Base-by-base conservation (phyloP, 2,888 invertebrate species). In the Busseola fusca region DNA sequence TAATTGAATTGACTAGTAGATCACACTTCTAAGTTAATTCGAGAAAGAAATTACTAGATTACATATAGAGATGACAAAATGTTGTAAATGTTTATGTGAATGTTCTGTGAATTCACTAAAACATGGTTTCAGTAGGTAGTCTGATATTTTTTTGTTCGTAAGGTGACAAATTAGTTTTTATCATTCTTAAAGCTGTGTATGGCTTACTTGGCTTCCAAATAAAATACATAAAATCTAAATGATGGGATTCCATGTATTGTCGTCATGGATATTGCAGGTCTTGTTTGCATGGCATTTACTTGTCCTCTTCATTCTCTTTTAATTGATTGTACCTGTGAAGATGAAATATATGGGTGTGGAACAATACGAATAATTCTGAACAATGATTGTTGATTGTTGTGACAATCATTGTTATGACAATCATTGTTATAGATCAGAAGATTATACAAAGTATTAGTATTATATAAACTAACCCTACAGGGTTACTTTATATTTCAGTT, bases 241-340 rank as follows among this genome's bases (percentile, higher is more conserved):
- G 25, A 21, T 37, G 45, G 5, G 1, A 25, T 18, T 9, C 0
- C 10, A 7, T 40, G 16, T 25, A 5, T 30, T 59, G 27, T 21
- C 5, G 7, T 42, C 3, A 12, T 48, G 12, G 5, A 1, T 25
- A 6, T 2, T 21, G 16, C 21, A 7, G 40, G 4, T 48, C 25
- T 25, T 12, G 27, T 3, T 27, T 16, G 9, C 3, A 9, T 3
- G 9, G 0, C 21, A 14, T 7, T 56, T 57, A 57, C 2, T 50
- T 3, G n/a, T 66, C 2, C 1, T 34, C 30, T 48, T 48, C 30
- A 30, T 30, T 34, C 0, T 40, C 27, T 21, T 6, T 37, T 27
- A 30, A 48, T 21, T 52, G 3, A 1, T 30, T 52, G 25, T 25
- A 30, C 14, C 73, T 73, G 40, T 7, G 21, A 70, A 70, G 4